phyloP scores from a whole-genome alignment of 92 coral and sea anemone genomes.

The Epizoanthus ramosus region DNA sequence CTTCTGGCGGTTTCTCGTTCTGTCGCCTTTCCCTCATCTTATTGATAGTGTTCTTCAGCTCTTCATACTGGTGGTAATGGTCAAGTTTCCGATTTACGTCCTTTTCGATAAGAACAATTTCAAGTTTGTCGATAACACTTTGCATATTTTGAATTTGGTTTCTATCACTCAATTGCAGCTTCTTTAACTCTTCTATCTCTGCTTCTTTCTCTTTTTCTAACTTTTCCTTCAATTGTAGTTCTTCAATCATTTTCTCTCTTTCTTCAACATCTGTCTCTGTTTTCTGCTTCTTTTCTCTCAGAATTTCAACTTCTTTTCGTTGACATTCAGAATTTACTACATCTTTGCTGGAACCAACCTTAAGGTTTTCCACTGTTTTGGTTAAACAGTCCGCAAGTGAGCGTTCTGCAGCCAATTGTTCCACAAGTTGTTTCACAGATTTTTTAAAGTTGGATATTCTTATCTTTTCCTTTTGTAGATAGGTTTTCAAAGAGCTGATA shows the following conservation, averaged over 20 bases:
- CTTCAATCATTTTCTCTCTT: slow-evolving; percentile 52
- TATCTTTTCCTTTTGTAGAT: slow-evolving; percentile 4
- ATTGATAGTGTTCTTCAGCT: slow-evolving; percentile 60
- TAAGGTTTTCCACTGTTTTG: slow-evolving; percentile 2
- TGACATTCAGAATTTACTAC: not conserved
- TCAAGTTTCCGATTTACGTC: slow-evolving; percentile 47
- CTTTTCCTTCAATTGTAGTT: slow-evolving; percentile 48
- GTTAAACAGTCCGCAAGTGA: slow-evolving; percentile 31
- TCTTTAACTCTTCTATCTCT: slow-evolving; percentile 37
- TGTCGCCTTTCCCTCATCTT: slow-evolving; percentile 60
- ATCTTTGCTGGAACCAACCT: not conserved
- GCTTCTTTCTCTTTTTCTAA: slow-evolving; percentile 47
- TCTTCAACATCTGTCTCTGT: slow-evolving; percentile 43
- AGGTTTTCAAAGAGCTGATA: not conserved
- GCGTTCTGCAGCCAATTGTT: slow-evolving; percentile 29
- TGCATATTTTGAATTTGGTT: slow-evolving; percentile 44
- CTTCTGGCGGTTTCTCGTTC: slow-evolving; percentile 34
- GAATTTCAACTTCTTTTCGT: slow-evolving; percentile 3
- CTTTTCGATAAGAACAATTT: slow-evolving; percentile 45
- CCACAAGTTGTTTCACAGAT: not conserved
- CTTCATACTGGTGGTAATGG: slow-evolving; percentile 62
- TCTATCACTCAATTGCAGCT: slow-evolving; percentile 49
- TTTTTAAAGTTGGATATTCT: slow-evolving; percentile 6
- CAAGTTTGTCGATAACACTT: slow-evolving; percentile 53
- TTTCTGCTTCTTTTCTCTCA: slow-evolving; percentile 43